These are phyloP conservation scores for Danio tinwini DNA, from an alignment of 2,797 vertebrate genomes.

Conservation along the genomic window DNA sequence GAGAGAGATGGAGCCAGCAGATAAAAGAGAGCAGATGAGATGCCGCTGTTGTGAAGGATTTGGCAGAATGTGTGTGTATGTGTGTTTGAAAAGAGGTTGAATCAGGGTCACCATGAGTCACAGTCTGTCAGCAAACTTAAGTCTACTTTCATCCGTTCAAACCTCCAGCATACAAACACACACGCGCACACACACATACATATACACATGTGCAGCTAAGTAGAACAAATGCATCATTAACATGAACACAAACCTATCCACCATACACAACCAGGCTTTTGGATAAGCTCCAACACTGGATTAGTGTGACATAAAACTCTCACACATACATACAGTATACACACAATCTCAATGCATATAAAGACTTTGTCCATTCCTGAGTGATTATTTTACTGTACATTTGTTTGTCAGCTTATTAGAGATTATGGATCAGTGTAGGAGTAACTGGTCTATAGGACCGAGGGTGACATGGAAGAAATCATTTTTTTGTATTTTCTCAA, in stretches of 20 bases:
- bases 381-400: conserved; percentile 19
- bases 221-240: conserved; percentile 38
- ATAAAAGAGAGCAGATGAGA: conserved; percentile 41
- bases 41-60: conserved; percentile 26
- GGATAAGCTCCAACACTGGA: conserved; percentile 22
- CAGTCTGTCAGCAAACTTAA: conserved; percentile 37
- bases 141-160: conserved; percentile 1
- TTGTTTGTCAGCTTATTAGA: not conserved
- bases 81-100: conserved; percentile 30
- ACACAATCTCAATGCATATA: conserved; percentile 16
- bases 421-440: conserved; percentile 3
- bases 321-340: no score
- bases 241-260: conserved; percentile 8
- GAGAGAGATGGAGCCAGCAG: conserved; percentile 31
- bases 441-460: not conserved
- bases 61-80: not conserved
- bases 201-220: not conserved
- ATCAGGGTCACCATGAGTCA: conserved; percentile 29
- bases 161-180: conserved; percentile 8
- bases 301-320: conserved; percentile 9
- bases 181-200: no score
- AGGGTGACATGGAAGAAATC: not conserved
- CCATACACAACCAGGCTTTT: not conserved
- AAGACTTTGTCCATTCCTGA: conserved; percentile 17
- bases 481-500: not conserved